A percentile compares a stretch with the other conserved stretches of the same genome.
These are phyloP conservation scores for Cyclophora punctaria DNA, from an alignment of 2,888 invertebrate genomes.

Conservation along the genomic window DNA sequence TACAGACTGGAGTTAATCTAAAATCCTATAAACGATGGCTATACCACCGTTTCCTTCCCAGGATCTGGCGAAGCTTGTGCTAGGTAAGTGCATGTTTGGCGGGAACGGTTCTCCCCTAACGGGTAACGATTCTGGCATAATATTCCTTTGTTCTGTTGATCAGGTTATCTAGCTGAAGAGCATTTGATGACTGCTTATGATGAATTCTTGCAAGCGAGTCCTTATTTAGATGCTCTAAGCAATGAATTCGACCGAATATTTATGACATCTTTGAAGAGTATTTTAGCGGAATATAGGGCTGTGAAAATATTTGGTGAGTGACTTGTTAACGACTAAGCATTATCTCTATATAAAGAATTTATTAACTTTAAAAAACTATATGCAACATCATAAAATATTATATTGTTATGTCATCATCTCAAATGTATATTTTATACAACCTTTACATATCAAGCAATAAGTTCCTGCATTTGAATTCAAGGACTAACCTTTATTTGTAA, in stretches of 20 bases:
- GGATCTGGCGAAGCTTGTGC: conserved; percentile 64
- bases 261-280: conserved; percentile 64
- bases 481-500: too few relatives aligned
- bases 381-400: too few relatives aligned
- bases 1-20: neutral
- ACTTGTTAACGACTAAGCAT: neutral
- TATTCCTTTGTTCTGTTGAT: conserved; percentile 19
- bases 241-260: conserved; percentile 69
- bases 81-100: conserved; percentile 59
- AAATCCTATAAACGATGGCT: conserved; percentile 29
- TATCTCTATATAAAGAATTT: too few relatives aligned
- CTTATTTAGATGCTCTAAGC: conserved; percentile 57
- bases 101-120: conserved; percentile 43
- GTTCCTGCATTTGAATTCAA: too few relatives aligned
- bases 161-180: conserved; percentile 68
- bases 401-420: too few relatives aligned
- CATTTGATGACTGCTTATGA: conserved; percentile 69
- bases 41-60: conserved; percentile 62
- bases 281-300: conserved; percentile 67
- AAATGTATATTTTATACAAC: too few relatives aligned
- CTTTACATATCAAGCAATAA: too few relatives aligned
- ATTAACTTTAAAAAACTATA: too few relatives aligned
- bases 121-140: conserved; percentile 9
- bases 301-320: conserved; percentile 61
- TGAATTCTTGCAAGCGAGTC: conserved; percentile 65